Evolutionary conservation across 2,797 vertebrate genomes (phyloP).

Genomic region (Lemur catta): DNA sequence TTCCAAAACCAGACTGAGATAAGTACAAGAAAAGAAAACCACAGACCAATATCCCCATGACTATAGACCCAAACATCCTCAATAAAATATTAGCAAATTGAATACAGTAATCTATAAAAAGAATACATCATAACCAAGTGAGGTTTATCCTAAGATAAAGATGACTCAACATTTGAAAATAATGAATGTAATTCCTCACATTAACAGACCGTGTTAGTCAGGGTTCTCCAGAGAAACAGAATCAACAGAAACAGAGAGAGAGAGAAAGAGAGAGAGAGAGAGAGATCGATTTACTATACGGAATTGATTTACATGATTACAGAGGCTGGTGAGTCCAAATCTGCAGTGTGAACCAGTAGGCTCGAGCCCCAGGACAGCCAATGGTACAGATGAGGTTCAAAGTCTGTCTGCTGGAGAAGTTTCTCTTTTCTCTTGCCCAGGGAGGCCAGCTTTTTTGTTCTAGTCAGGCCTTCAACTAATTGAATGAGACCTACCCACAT

Average conservation of each 20-base stretch:
- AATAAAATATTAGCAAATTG: background rate
- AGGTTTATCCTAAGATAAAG: background rate
- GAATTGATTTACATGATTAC: background rate
- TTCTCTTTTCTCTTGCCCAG: background rate
- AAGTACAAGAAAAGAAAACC: background rate
- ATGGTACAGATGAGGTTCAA: background rate
- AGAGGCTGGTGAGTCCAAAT: background rate
- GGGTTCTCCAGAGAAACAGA: background rate
- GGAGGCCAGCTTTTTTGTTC: background rate
- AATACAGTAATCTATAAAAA: background rate
- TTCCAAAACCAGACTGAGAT: background rate
- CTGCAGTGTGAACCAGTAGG: background rate
- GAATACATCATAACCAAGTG: background rate
- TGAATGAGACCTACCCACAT: background rate
- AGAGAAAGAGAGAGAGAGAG: background rate
- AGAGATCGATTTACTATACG: background rate
- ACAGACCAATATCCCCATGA: background rate
- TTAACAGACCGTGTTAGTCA: background rate
- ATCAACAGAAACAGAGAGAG: background rate
- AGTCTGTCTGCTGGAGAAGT: background rate
- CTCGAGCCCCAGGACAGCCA: background rate
- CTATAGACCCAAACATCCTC: background rate
- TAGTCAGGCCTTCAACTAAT: background rate
- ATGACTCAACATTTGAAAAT: background rate
- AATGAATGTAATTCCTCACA: background rate